A percentile compares a stretch with the other conserved stretches of the same genome.
These are phyloP conservation scores for Anguilla rostrata DNA, from an alignment of 2,113 vertebrate genomes.

Conservation along the genomic window DNA sequence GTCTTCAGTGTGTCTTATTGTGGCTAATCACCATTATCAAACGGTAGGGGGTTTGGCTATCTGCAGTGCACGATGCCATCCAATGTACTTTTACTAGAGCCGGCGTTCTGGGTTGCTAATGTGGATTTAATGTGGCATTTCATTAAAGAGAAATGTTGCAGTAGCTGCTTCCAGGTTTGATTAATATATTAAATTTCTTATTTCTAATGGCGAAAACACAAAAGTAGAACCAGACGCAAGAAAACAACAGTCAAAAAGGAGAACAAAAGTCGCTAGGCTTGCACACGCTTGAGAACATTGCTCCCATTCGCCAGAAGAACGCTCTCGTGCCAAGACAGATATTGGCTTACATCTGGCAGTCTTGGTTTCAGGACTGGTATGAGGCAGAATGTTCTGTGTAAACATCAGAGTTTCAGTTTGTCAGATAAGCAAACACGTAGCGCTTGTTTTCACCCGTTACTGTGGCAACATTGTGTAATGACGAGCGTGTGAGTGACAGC, in stretches of 20 bases:
- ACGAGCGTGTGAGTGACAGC: not conserved
- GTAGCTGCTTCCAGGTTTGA: not conserved
- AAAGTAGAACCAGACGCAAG: not conserved
- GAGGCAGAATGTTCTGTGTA: slow-evolving; percentile 9
- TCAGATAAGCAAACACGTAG: not conserved
- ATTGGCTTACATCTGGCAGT: not conserved
- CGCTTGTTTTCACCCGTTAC: not conserved
- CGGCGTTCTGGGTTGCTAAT: no score
- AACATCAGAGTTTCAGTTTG: not conserved
- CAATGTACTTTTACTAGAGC: not conserved
- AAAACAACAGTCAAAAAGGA: not conserved
- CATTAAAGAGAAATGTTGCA: not conserved
- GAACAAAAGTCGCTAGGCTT: not conserved
- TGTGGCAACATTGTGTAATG: not conserved
- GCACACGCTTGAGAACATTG: not conserved
- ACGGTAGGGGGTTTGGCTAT: not conserved
- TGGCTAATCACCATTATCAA: not conserved
- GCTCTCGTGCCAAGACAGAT: not conserved
- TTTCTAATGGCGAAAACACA: not conserved
- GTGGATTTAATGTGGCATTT: not conserved
- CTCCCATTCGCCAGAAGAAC: not conserved
- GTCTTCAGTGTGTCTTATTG: not conserved
- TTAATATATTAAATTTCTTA: not conserved
- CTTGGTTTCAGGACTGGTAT: not conserved
- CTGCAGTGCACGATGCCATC: not conserved